A percentile compares a stretch with the other conserved stretches of the same genome.
Conservation (phyloP, 2,888 invertebrate genomes). For the Apamea epomidion region DNA sequence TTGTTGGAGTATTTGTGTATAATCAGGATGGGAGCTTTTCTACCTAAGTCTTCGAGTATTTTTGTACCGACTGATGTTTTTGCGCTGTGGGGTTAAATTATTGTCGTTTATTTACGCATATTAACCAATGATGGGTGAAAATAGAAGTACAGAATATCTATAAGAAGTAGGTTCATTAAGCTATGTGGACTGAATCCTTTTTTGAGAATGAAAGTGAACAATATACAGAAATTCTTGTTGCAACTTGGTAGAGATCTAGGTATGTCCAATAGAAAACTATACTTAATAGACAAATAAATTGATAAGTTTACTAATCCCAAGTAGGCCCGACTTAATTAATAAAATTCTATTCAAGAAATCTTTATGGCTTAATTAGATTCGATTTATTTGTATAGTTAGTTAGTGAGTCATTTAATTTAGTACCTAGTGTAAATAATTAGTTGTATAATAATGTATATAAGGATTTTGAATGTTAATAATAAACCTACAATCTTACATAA, state of each 20-base stretch:
- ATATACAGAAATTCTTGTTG: neutral
- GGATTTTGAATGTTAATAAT: neutral
- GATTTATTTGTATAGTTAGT: neutral
- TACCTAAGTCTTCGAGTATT: slow-evolving; percentile 11
- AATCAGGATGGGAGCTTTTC: neutral
- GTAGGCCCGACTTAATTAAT: neutral
- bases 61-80: slow-evolving; percentile 8
- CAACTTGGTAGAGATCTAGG: neutral
- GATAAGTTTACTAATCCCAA: slow-evolving; percentile 1
- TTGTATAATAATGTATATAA: neutral
- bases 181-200: neutral
- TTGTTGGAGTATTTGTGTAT: slow-evolving; percentile 33
- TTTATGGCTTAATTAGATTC: neutral
- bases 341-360: neutral
- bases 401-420: neutral
- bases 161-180: neutral
- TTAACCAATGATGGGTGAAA: neutral
- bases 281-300: neutral
- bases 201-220: neutral
- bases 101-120: neutral
- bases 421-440: neutral
- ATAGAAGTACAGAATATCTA: neutral
- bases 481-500: neutral
- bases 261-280: neutral
- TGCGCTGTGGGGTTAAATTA: neutral